Evolutionary conservation across 2,888 invertebrate genomes (phyloP).

Genomic region (Cerastoderma edule): DNA sequence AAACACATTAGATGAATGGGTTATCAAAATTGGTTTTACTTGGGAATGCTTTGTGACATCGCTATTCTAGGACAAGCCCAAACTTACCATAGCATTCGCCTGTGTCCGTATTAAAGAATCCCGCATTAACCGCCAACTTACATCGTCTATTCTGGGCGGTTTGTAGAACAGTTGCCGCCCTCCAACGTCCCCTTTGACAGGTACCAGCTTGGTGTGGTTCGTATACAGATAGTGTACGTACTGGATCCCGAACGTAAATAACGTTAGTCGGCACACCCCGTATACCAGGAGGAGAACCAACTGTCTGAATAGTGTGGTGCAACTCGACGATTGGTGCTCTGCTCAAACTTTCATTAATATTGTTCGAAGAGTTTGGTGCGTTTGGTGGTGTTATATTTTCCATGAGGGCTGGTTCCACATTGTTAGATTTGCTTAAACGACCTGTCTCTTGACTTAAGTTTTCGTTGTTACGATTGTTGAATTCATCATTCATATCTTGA

Average conservation of each 20-base stretch:
- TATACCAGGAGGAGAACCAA: conserved; percentile 49
- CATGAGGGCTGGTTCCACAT: conserved; percentile 7
- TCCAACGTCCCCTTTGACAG: conserved; percentile 67
- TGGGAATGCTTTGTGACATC: not conserved
- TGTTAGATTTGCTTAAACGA: no score
- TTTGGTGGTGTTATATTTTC: not conserved
- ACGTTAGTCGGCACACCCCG: conserved; percentile 61
- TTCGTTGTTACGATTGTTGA: no score
- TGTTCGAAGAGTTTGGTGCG: not conserved
- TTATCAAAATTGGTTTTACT: not conserved
- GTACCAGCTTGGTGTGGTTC: conserved; percentile 79
- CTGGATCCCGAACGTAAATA: conserved; percentile 77
- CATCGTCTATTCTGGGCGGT: conserved; percentile 76
- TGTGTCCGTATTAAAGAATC: conserved; percentile 81
- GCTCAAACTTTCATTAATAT: not conserved
- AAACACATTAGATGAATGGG: no score
- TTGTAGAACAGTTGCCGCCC: conserved; percentile 73
- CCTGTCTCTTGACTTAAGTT: no score
- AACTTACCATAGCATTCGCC: conserved; percentile 81
- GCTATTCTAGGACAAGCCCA: not conserved
- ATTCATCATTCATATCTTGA: no score
- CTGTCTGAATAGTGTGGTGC: conserved; percentile 57
- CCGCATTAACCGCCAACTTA: conserved; percentile 82
- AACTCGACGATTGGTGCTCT: conserved; percentile 61
- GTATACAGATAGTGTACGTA: conserved; percentile 79